Base-by-base conservation (phyloP, 1,140 invertebrate genomes). In the Megalopta genalis region DNA sequence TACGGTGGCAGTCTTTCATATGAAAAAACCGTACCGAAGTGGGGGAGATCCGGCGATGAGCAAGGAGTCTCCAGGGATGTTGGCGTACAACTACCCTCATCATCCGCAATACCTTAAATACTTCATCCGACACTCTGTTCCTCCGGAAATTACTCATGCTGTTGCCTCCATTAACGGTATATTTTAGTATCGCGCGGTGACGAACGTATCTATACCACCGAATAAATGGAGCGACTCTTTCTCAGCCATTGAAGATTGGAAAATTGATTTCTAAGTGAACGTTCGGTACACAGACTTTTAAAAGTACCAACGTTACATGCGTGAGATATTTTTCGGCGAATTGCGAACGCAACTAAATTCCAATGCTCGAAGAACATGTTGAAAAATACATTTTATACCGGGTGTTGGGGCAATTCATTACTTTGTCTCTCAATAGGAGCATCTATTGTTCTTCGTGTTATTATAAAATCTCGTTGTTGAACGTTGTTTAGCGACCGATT, bases 11-110 rank as follows among this genome's bases (percentile, higher is more conserved):
- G 25, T 14, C 46, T 64, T 63, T 65, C 18, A 23, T 23, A 49
- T 16, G 25, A 39, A 46, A 72, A 72, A 78, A 63, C 10, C 42
- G 76, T 12, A 37, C 32, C 16, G 23, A 54, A 72, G 37, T 25
- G n/a, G 42, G 27, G 37, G 27, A 49, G 69, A 74, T 74, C 63
- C 66, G 71, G 77, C 77, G 66, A 67, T 37, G 62, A 67, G 42
- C 77, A 54, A 49, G 69, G 63, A 67, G 72, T 79, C 69, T 74
- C 63, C 42, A 25, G 77, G 52, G 71, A 74, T 79, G 62, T 66
- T 79, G 71, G 71, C 70, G 66, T 63, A 65, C 25, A 52, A 46
- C 64, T 66, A 46, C 70, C 62, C 77, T 74, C 42, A 39, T 42
- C 62, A 37, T 49, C 63, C 46, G 39, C 54, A 54, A 71, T 59